phyloP scores from a whole-genome alignment of 2,888 invertebrate genomes.

The Pseudanteris insignis region DNA sequence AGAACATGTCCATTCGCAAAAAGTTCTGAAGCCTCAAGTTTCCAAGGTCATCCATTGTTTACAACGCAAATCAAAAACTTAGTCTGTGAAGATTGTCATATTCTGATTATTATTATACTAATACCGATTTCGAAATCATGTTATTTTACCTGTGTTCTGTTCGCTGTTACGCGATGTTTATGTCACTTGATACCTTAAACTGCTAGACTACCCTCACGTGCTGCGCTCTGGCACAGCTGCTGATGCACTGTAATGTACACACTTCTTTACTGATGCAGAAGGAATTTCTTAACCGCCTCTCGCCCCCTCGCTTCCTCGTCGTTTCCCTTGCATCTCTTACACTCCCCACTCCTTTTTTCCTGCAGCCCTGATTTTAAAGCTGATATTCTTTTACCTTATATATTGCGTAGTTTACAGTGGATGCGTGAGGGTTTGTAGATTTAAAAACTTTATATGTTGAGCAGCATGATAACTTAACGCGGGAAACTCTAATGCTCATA shows the following conservation, averaged over 20 bases:
- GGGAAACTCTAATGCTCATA: no score
- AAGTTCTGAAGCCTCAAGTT: background rate
- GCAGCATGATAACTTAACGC: no score
- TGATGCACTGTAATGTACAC: slow-evolving; percentile 30
- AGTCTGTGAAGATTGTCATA: no score
- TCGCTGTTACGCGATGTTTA: slow-evolving; percentile 33
- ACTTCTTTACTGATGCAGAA: slow-evolving; percentile 32
- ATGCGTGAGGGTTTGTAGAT: background rate
- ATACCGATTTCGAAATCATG: no score
- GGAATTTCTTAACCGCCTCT: slow-evolving; percentile 31
- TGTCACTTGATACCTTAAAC: slow-evolving; percentile 29
- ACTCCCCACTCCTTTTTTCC: slow-evolving; percentile 20
- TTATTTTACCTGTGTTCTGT: slow-evolving; percentile 14
- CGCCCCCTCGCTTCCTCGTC: slow-evolving; percentile 5
- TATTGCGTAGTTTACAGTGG: slow-evolving; percentile 18
- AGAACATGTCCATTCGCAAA: background rate
- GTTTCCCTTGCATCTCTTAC: slow-evolving; percentile 23
- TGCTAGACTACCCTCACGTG: slow-evolving; percentile 25
- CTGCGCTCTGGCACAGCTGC: slow-evolving; percentile 24
- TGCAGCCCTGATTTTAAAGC: slow-evolving; percentile 34
- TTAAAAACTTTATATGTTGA: background rate
- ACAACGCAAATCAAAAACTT: no score
- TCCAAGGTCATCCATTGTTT: slow-evolving; percentile 14
- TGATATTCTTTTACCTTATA: slow-evolving; percentile 26
- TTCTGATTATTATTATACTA: no score